Conservation (phyloP, 2,113 vertebrate species). For the Hipposideros armiger region DNA sequence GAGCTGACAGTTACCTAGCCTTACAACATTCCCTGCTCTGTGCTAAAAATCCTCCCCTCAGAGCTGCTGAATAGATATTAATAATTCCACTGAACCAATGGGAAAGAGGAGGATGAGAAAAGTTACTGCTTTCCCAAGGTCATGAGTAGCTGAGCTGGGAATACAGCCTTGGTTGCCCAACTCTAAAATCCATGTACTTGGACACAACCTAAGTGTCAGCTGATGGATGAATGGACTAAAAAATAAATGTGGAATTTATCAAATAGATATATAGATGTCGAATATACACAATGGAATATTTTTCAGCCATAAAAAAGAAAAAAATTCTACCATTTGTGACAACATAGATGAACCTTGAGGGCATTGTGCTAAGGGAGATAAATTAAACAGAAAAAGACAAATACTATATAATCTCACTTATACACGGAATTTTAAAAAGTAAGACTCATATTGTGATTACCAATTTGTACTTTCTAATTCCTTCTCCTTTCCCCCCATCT, state of each 20-base stretch:
- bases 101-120: slow-evolving; percentile 2
- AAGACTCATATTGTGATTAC: too few relatives aligned
- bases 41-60: not conserved
- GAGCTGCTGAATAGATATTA: not conserved
- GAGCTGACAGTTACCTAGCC: not conserved
- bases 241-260: not conserved
- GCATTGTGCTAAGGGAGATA: not conserved
- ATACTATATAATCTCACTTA: not conserved
- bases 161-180: not conserved
- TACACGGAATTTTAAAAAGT: not conserved
- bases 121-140: not conserved
- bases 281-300: not conserved
- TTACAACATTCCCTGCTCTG: not conserved
- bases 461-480: too few relatives aligned
- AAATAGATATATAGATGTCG: too few relatives aligned
- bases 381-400: not conserved
- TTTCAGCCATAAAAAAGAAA: slow-evolving; percentile 15
- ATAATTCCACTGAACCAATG: not conserved
- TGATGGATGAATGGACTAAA: not conserved
- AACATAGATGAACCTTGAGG: not conserved
- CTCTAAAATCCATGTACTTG: not conserved
- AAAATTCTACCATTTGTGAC: not conserved
- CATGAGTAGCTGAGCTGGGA: not conserved
- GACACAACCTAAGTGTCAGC: not conserved
- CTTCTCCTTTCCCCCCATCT: too few relatives aligned